These are phyloP conservation scores for Dyspetes luteomarginatus DNA, from an alignment of 2,888 invertebrate genomes.

Conservation along the genomic window DNA sequence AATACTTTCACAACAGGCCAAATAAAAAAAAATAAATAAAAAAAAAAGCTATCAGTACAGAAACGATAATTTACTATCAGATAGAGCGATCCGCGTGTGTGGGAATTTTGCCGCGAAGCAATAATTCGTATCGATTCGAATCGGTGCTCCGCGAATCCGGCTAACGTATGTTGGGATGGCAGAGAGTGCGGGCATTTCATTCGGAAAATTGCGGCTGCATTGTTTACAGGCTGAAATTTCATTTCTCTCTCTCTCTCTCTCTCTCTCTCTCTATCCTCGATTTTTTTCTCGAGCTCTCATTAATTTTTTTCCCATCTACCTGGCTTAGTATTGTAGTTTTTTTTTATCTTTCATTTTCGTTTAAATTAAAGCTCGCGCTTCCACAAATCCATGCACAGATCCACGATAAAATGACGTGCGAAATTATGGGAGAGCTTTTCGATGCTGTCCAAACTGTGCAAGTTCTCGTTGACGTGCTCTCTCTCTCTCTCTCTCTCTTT, in stretches of 20 bases:
- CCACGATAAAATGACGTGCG: slow-evolving; percentile 51
- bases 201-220: slow-evolving; percentile 62
- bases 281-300: no score
- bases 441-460: slow-evolving; percentile 30
- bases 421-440: slow-evolving; percentile 51
- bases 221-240: slow-evolving; percentile 62
- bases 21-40: no score
- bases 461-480: slow-evolving; percentile 6
- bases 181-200: slow-evolving; percentile 41
- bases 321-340: slow-evolving; percentile 16
- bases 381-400: slow-evolving; percentile 32
- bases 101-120: slow-evolving; percentile 48
- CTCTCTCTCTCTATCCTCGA: background rate
- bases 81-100: slow-evolving; percentile 40
- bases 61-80: slow-evolving; percentile 66
- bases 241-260: slow-evolving; percentile 11
- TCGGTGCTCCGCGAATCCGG: slow-evolving; percentile 60
- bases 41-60: slow-evolving; percentile 43
- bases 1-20: slow-evolving; percentile 26
- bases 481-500: slow-evolving; percentile 1
- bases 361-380: background rate
- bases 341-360: slow-evolving; percentile 3
- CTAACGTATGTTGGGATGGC: background rate
- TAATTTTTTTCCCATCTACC: slow-evolving; percentile 16
- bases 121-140: slow-evolving; percentile 62